phyloP scores from a whole-genome alignment of 1,140 invertebrate species.

The Daktulosphaira vitifoliae region DNA sequence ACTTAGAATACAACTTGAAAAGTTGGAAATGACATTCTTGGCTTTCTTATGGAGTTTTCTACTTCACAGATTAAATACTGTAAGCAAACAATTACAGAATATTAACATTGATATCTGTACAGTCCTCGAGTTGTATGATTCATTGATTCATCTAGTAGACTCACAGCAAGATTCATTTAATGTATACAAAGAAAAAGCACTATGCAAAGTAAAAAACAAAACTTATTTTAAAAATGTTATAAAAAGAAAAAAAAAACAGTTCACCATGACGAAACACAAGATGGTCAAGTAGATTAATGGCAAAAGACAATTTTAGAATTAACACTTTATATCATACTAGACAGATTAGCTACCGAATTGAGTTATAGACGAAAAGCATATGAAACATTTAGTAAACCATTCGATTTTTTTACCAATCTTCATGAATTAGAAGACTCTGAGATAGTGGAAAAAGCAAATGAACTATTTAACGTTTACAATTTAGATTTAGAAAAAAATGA shows the following conservation, averaged over 20 bases:
- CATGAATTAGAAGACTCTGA: too few species aligned
- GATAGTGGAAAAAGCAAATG: too few species aligned
- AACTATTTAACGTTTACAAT: too few species aligned
- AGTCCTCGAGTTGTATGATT: background rate
- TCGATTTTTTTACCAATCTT: too few species aligned
- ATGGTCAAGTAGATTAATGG: background rate
- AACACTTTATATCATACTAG: background rate
- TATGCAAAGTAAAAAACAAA: background rate
- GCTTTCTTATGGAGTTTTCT: too few species aligned
- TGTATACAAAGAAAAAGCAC: background rate
- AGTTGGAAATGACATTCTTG: too few species aligned
- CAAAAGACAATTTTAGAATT: background rate
- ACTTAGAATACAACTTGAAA: too few species aligned
- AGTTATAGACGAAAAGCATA: background rate
- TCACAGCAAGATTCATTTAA: background rate
- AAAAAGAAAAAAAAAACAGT: too few species aligned
- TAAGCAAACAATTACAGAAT: background rate
- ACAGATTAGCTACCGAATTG: background rate
- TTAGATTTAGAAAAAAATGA: too few species aligned
- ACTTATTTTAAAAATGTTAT: too few species aligned
- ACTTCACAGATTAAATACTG: too few species aligned
- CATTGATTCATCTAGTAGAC: background rate
- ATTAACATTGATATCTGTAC: background rate
- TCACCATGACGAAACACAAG: background rate
- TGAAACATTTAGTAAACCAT: too few species aligned